Conservation (phyloP, 2,797 vertebrate genomes). For the Aulostomus chinensis region DNA sequence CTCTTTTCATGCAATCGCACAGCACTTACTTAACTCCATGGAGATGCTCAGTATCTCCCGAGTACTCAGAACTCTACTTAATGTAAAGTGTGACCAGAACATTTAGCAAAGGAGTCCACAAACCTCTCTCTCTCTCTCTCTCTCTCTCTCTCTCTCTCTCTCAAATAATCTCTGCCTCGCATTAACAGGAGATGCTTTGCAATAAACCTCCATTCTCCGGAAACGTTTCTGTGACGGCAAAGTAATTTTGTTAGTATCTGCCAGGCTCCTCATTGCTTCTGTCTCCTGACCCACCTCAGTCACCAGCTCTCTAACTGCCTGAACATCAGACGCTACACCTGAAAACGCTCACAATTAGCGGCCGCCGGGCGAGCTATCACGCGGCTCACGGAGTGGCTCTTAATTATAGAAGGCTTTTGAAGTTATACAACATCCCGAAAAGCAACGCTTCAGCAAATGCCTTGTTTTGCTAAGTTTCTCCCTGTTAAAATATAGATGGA, state of each 20-base stretch:
- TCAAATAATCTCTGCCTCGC: conserved; percentile 31
- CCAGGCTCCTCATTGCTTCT: conserved; percentile 23
- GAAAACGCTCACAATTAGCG: conserved; percentile 32
- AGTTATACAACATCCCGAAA: conserved; percentile 41
- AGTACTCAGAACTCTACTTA: conserved; percentile 26
- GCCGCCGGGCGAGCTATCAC: conserved; percentile 20
- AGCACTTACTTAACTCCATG: conserved; percentile 18
- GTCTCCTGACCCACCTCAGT: conserved; percentile 15
- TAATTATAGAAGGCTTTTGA: conserved; percentile 60
- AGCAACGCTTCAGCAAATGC: conserved; percentile 23
- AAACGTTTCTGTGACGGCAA: conserved; percentile 27
- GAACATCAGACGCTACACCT: conserved; percentile 13
- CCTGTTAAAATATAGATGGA: conserved; percentile 49
- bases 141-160: too few species aligned
- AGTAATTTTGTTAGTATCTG: conserved; percentile 36
- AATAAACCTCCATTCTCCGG: conserved; percentile 21
- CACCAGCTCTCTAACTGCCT: too few species aligned
- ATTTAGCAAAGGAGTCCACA: conserved; percentile 41
- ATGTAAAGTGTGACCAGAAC: conserved; percentile 51
- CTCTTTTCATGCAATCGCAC: conserved; percentile 14
- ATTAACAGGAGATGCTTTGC: conserved; percentile 40
- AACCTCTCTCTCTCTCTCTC: too few species aligned
- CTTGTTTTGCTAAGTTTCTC: conserved; percentile 45
- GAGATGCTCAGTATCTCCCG: conserved; percentile 25
- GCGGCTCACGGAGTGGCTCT: conserved; percentile 37